Evolutionary conservation across 2,113 vertebrate genomes (phyloP).

Genomic region (Mobula birostris): DNA sequence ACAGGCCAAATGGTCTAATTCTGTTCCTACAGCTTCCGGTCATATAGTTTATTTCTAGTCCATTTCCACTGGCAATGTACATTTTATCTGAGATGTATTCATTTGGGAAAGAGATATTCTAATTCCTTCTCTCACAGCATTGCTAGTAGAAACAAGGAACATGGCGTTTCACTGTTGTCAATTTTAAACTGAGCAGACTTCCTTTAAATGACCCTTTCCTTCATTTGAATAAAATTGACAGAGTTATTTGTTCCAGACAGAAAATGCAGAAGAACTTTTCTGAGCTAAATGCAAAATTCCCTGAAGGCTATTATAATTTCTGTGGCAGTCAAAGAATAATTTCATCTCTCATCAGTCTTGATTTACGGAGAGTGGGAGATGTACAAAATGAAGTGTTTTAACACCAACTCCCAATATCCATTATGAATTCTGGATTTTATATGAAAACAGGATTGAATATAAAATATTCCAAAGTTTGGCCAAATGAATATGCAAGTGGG

Average conservation of each 20-base stretch:
- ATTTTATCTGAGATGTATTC: not conserved
- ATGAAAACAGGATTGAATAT: constrained; percentile 22
- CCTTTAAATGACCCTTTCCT: constrained; percentile 9
- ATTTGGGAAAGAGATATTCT: not conserved
- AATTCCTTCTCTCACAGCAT: not conserved
- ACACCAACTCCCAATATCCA: not conserved
- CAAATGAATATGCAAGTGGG: not conserved
- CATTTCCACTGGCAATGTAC: not conserved
- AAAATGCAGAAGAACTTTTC: not conserved
- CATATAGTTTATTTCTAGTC: not conserved
- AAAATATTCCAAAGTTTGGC: not conserved
- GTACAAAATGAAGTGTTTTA: constrained; percentile 15
- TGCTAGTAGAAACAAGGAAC: not conserved
- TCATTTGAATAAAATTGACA: constrained; percentile 15
- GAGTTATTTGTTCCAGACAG: not conserved
- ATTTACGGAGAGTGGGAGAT: constrained; percentile 10
- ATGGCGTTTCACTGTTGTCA: not conserved
- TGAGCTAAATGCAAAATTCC: constrained; percentile 13
- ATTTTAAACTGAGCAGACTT: not conserved
- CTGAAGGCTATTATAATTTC: not conserved
- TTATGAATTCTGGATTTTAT: constrained; percentile 17
- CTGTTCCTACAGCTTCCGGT: too few species aligned
- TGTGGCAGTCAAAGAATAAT: constrained; percentile 24
- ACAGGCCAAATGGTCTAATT: too few species aligned
- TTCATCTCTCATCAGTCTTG: constrained; percentile 25